These are phyloP conservation scores for Arenaria interpres DNA, from an alignment of 2,113 vertebrate genomes.

Conservation along the genomic window DNA sequence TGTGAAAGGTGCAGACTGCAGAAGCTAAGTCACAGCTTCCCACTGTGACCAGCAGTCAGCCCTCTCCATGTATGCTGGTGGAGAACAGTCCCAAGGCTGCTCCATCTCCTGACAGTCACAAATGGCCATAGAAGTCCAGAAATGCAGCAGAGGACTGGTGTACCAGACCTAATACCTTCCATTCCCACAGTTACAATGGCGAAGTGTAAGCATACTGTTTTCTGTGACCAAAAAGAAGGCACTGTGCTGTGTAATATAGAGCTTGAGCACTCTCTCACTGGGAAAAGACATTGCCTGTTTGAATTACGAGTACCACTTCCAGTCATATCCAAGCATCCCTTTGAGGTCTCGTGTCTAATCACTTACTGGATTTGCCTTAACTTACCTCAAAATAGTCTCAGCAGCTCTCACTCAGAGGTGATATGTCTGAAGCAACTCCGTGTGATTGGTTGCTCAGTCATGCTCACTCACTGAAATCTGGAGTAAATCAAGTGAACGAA, in stretches of 20 bases:
- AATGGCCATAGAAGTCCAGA: neutral
- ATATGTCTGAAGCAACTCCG: neutral
- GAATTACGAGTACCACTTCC: neutral
- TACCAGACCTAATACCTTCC: neutral
- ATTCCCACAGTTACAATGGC: neutral
- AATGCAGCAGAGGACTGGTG: neutral
- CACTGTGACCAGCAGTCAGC: rapidly evolving
- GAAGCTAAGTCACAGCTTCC: neutral
- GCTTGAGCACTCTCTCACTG: neutral
- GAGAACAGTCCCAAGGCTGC: neutral
- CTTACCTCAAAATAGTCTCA: neutral
- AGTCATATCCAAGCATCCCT: neutral
- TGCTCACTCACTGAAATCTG: neutral
- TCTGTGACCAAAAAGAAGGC: neutral
- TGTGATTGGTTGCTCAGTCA: neutral
- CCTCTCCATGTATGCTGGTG: neutral
- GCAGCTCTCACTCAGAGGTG: neutral
- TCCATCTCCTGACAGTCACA: neutral
- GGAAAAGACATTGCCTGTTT: neutral
- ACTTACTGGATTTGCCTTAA: neutral
- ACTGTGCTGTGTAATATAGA: neutral
- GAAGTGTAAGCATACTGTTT: neutral
- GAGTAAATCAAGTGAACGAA: neutral
- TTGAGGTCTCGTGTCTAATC: neutral
- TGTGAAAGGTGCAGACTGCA: neutral